phyloP scores from a whole-genome alignment of 2,888 invertebrate species.

The Dicyrtomina minuta region DNA sequence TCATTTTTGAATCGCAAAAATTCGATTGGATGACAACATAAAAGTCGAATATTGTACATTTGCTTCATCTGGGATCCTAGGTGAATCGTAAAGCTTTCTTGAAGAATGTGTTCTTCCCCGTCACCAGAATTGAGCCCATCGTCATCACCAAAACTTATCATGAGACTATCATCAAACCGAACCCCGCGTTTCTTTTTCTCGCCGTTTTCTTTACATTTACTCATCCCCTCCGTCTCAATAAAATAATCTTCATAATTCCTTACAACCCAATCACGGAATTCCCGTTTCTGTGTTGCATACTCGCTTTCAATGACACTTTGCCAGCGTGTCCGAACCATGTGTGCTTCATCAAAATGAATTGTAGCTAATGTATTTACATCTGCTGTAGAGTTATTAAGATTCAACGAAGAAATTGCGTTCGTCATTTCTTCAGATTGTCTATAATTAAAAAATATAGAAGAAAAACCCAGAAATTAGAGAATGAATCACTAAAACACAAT shows the following conservation, averaged over 20 bases:
- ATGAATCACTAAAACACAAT: neutral
- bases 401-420: conserved; percentile 72
- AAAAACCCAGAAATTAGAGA: conserved; percentile 4
- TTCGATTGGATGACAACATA: conserved; percentile 81
- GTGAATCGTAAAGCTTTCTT: conserved; percentile 97
- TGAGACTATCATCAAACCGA: conserved; percentile 51
- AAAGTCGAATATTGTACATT: conserved; percentile 93
- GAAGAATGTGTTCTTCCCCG: conserved; percentile 60
- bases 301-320: conserved; percentile 74
- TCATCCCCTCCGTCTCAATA: conserved; percentile 58
- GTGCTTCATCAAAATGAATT: conserved; percentile 73
- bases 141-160: conserved; percentile 55
- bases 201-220: conserved; percentile 37
- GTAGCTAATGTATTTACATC: conserved; percentile 82
- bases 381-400: conserved; percentile 76
- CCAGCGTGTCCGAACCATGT: conserved; percentile 81
- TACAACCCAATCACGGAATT: conserved; percentile 88
- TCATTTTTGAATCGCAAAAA: conserved; percentile 58
- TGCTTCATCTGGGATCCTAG: conserved; percentile 97
- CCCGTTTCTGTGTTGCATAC: conserved; percentile 78
- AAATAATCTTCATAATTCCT: conserved; percentile 72
- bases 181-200: conserved; percentile 51
- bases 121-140: conserved; percentile 53
- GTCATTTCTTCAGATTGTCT: conserved; percentile 89
- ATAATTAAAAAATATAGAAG: conserved; percentile 42